These are phyloP conservation scores for Bombus superbus DNA, from an alignment of 1,140 invertebrate genomes.

Conservation along the genomic window DNA sequence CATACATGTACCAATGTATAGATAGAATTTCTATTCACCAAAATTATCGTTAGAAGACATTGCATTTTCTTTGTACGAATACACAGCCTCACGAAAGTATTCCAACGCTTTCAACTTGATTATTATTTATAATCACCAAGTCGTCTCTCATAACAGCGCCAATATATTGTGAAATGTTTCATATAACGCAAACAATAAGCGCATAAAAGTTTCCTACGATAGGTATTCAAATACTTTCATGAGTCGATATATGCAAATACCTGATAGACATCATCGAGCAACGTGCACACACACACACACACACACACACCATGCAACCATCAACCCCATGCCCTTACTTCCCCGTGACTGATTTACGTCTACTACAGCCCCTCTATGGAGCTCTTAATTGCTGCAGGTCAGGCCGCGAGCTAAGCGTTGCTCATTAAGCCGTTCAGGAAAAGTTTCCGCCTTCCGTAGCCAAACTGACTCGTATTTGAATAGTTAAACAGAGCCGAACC, in stretches of 20 bases:
- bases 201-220: no score
- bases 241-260: not conserved
- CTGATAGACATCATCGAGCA: not conserved
- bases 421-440: slow-evolving; percentile 63
- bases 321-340: not conserved
- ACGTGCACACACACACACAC: no score
- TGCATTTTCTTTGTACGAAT: slow-evolving; percentile 21
- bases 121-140: no score
- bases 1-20: not conserved
- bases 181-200: no score
- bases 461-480: slow-evolving; percentile 52
- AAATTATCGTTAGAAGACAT: slow-evolving; percentile 4
- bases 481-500: not conserved
- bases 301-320: not conserved
- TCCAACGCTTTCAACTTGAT: no score
- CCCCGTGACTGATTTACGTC: slow-evolving; percentile 50
- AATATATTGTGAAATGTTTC: no score
- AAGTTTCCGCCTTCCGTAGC: slow-evolving; percentile 49
- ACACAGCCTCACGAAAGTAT: no score
- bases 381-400: slow-evolving; percentile 63
- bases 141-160: no score
- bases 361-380: slow-evolving; percentile 35
- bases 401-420: slow-evolving; percentile 58
- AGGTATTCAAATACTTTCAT: no score
- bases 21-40: slow-evolving; percentile 4